Evolutionary conservation across 2,113 vertebrate species (phyloP).

Genomic region (Scophthalmus maximus): DNA sequence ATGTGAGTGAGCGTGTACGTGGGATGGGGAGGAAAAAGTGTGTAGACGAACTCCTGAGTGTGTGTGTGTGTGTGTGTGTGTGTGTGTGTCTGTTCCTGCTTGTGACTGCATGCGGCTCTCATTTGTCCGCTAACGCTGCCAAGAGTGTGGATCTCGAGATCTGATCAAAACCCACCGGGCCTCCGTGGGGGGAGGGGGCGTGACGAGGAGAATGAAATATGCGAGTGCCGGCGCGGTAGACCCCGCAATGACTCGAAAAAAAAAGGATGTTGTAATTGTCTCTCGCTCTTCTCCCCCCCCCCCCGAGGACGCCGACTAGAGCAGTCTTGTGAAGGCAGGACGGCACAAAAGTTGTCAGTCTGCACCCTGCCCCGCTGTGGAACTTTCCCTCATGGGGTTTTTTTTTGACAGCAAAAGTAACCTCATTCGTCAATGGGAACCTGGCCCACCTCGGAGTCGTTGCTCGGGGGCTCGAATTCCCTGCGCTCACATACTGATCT

Average conservation of each 20-base stretch:
- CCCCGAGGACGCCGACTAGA: slow-evolving; percentile 55
- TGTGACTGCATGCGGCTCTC: slow-evolving; percentile 56
- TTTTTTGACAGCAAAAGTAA: slow-evolving; percentile 54
- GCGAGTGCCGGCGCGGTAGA: slow-evolving; percentile 16
- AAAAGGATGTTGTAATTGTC: slow-evolving; percentile 66
- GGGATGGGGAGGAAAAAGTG: too few relatives aligned
- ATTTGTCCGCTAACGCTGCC: slow-evolving; percentile 45
- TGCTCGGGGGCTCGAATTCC: slow-evolving; percentile 33
- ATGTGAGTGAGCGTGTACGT: neutral
- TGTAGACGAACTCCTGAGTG: too few relatives aligned
- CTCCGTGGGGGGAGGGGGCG: neutral
- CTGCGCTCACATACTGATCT: slow-evolving; percentile 1
- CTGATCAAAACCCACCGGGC: slow-evolving; percentile 57
- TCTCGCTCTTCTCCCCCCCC: neutral
- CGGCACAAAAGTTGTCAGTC: slow-evolving; percentile 61
- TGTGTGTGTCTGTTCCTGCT: slow-evolving; percentile 55
- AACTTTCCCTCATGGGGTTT: slow-evolving; percentile 56
- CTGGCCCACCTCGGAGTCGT: slow-evolving; percentile 23
- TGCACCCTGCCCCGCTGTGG: slow-evolving; percentile 45
- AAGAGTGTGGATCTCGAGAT: slow-evolving; percentile 56
- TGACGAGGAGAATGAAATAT: slow-evolving; percentile 23
- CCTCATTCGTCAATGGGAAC: slow-evolving; percentile 54
- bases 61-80: neutral
- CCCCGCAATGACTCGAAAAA: slow-evolving; percentile 51
- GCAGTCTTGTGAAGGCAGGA: slow-evolving; percentile 50